Evolutionary conservation across 2,888 invertebrate species (phyloP).

Genomic region (Campopleginae sp.): DNA sequence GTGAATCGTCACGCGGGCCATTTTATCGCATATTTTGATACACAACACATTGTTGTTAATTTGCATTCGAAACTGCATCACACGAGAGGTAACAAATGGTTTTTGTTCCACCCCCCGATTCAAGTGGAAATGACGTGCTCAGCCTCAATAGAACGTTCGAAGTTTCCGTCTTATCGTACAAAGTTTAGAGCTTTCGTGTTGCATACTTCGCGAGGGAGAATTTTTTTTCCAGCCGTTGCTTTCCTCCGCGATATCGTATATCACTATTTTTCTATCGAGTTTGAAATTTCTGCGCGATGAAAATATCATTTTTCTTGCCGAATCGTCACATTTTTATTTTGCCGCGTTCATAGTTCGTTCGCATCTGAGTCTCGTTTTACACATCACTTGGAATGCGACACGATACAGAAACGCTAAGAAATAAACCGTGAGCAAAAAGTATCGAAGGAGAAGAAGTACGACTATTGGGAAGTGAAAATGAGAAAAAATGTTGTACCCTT

Average conservation of each 20-base stretch:
- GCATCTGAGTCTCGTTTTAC: conserved; percentile 22
- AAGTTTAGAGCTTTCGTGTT: conserved; percentile 59
- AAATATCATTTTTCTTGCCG: conserved; percentile 12
- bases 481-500: conserved; percentile 1
- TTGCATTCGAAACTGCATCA: neutral
- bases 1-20: conserved; percentile 17
- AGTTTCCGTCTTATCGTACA: conserved; percentile 52
- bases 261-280: conserved; percentile 35
- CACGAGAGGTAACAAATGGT: neutral
- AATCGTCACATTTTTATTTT: conserved; percentile 9
- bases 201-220: conserved; percentile 41
- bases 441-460: conserved; percentile 35
- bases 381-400: neutral
- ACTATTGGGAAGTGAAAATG: conserved; percentile 12
- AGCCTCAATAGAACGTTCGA: conserved; percentile 48
- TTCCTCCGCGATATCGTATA: conserved; percentile 35
- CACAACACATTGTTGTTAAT: conserved; percentile 7
- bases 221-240: conserved; percentile 33
- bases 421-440: conserved; percentile 7
- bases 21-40: neutral
- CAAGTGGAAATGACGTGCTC: conserved; percentile 50
- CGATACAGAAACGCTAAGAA: conserved; percentile 11
- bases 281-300: conserved; percentile 9
- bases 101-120: neutral
- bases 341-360: neutral